Base-by-base conservation (phyloP, 2,113 vertebrate genomes). In the Leiothrix lutea region DNA sequence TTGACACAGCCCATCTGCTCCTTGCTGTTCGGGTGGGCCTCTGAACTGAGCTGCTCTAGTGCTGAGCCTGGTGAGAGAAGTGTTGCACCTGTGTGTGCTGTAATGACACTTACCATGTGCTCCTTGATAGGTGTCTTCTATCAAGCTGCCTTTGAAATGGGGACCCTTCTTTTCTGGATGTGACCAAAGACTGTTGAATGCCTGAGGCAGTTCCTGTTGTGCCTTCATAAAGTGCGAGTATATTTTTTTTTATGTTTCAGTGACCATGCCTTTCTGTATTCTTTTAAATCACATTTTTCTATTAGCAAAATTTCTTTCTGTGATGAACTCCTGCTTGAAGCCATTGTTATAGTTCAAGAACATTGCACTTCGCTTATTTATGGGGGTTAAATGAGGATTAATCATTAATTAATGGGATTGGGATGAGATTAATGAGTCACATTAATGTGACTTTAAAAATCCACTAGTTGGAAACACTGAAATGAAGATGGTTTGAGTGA, bases 151-250 rank as follows among this genome's bases (percentile, higher is more conserved):
- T 53, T 93, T 47, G 73, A 81, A 77, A 45, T 20, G 44, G 22
- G 23, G 73, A 69, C 61, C 12, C 31, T 73, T 72, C 58, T 81
- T 36, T 42, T 24, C 62, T 94, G 77, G 21, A 48, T 73, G 54
- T 33, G 61, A 77, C 36, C 44, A 61, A 69, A 73, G 42, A 44
- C 40, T 65, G 24, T 75, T 82, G 85, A 33, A 42, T 82, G 61
- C n/a, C 48, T 72, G 80, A 81, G 73, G 48, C 64, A 33, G 62
- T 80, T 94, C 58, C 42, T 94, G 5, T 40, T 67, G 35, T 79
- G 69, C 82, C 56, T 93, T 91, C 65, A 38, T 92, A 16, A 91
- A 86, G 64, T 89, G 74, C 75, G 80, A 91, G 26, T 86, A 31
- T 78, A 33, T 82, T 92, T 95, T 40, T 40, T 94, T 80, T 60